Conservation (phyloP, 2,797 vertebrate species). For the Oryzias dopingdopingensis region DNA sequence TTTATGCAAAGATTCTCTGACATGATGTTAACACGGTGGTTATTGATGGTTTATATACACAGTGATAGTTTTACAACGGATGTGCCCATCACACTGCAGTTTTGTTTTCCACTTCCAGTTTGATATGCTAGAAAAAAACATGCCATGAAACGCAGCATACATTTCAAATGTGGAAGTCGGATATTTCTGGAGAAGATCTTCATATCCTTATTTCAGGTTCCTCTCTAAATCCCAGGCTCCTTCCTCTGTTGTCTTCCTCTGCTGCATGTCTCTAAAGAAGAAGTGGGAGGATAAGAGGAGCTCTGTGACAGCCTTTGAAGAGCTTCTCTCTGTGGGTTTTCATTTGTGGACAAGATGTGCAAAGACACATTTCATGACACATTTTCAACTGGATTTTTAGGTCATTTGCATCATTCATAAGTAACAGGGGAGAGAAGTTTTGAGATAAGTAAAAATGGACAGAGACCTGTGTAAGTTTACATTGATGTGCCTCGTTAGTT, state of each 20-base stretch:
- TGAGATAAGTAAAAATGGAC: constrained; percentile 25
- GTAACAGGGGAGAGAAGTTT: constrained; percentile 41
- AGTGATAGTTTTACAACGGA: too few species aligned
- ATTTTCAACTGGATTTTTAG: constrained; percentile 35
- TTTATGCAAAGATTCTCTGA: too few species aligned
- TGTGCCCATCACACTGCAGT: too few species aligned
- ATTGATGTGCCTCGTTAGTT: constrained; percentile 37
- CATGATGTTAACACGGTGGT: too few species aligned
- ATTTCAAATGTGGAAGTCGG: too few species aligned
- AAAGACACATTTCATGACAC: constrained; percentile 9
- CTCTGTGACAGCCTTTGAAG: constrained; percentile 53
- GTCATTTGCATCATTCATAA: constrained; percentile 63
- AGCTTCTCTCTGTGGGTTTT: constrained; percentile 46
- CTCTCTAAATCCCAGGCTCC: constrained; percentile 19
- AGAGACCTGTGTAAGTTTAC: constrained; percentile 26
- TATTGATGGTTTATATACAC: too few species aligned
- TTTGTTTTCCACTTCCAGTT: too few species aligned
- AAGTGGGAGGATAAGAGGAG: constrained; percentile 37
- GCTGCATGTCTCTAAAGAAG: constrained; percentile 21
- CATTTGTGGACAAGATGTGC: constrained; percentile 43
- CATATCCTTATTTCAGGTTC: constrained; percentile 14
- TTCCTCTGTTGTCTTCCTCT: constrained; percentile 21
- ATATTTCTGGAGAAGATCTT: too few species aligned
- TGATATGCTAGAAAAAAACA: too few species aligned
- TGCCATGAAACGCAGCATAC: too few species aligned